These are phyloP conservation scores for Epiblema foenella DNA, from an alignment of 2,888 invertebrate genomes.

Conservation along the genomic window DNA sequence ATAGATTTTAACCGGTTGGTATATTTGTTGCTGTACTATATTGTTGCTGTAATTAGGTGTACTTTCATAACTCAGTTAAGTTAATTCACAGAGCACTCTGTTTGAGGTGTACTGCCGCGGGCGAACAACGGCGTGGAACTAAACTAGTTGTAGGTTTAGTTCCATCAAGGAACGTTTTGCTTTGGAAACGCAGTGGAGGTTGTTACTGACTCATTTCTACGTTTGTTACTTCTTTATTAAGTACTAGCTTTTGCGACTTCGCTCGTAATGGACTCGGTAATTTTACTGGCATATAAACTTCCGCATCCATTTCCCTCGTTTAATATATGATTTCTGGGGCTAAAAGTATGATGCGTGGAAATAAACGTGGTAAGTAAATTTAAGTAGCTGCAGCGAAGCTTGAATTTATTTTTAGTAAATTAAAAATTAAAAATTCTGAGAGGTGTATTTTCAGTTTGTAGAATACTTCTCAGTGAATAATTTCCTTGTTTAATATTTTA, in stretches of 20 bases:
- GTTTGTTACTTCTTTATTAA: slow-evolving; percentile 19
- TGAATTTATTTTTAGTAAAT: no score
- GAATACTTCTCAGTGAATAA: no score
- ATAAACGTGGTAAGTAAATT: no score
- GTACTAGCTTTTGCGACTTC: neutral
- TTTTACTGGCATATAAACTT: neutral
- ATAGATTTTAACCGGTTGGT: no score
- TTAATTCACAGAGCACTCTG: slow-evolving; percentile 75
- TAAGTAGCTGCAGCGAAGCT: no score
- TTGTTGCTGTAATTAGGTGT: no score
- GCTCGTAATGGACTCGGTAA: neutral
- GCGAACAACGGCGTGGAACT: slow-evolving; percentile 50
- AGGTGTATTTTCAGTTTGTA: no score
- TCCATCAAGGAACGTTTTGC: slow-evolving; percentile 41
- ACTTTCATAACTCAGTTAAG: slow-evolving; percentile 70
- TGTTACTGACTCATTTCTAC: slow-evolving; percentile 15
- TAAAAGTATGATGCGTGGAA: no score
- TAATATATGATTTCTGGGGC: neutral
- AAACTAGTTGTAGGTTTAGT: slow-evolving; percentile 43
- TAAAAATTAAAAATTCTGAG: no score
- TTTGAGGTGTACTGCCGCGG: slow-evolving; percentile 67
- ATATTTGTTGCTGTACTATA: no score
- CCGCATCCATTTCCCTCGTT: neutral
- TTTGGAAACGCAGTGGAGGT: neutral
- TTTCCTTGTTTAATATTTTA: no score